phyloP scores from a whole-genome alignment of 2,113 vertebrate species.

The Ammodytes marinus region DNA sequence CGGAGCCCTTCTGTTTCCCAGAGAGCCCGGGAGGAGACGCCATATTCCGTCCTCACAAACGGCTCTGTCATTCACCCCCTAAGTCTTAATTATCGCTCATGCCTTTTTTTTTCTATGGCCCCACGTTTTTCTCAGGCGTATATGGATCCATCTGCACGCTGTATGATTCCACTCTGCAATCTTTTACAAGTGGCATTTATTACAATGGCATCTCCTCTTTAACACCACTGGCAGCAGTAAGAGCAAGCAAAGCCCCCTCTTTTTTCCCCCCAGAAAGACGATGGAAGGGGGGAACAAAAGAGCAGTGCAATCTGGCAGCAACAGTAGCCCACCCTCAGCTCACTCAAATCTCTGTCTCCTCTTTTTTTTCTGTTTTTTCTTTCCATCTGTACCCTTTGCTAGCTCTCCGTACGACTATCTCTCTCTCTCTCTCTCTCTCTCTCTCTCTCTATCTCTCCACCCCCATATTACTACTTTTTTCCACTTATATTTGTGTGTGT shows the following conservation, averaged over 20 bases:
- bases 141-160: conserved; percentile 81
- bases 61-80: conserved; percentile 85
- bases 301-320: conserved; percentile 79
- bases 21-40: conserved; percentile 76
- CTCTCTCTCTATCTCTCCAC: conserved; percentile 67
- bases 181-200: conserved; percentile 82
- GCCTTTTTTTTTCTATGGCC: conserved; percentile 68
- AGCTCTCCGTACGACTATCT: conserved; percentile 65
- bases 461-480: conserved; percentile 63
- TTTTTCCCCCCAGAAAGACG: conserved; percentile 64
- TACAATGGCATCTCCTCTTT: conserved; percentile 80
- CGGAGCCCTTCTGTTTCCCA: conserved; percentile 82
- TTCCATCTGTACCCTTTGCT: conserved; percentile 60
- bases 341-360: conserved; percentile 63
- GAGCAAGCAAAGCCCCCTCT: no score
- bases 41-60: conserved; percentile 83
- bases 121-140: conserved; percentile 76
- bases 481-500: conserved; percentile 57
- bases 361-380: conserved; percentile 58
- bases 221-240: conserved; percentile 73
- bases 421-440: conserved; percentile 60
- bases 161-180: conserved; percentile 81
- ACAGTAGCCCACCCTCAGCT: conserved; percentile 73
- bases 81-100: conserved; percentile 84
- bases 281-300: conserved; percentile 70